Evolutionary conservation across 2,888 invertebrate species (phyloP).

Genomic region (Rotaria magnacalcarata): DNA sequence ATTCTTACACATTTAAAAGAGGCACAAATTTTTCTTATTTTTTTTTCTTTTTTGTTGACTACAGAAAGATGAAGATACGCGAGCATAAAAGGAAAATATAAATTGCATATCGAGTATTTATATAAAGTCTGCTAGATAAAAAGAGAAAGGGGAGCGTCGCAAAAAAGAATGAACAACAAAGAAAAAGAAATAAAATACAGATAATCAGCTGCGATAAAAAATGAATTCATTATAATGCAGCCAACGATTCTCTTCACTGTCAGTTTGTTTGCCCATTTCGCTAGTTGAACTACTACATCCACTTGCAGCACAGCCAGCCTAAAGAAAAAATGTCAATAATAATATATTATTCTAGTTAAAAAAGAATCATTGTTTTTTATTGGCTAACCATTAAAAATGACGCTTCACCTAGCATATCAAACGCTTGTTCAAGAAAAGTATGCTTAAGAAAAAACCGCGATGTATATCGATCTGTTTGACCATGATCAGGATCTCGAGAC

Average conservation of each 20-base stretch:
- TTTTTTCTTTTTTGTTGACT: not conserved
- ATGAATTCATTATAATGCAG: conserved; percentile 99
- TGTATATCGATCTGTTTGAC: conserved; percentile 80
- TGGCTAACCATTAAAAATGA: conserved; percentile 16
- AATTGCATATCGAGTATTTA: not conserved
- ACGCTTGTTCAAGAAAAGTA: conserved; percentile 76
- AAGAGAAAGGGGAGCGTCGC: not conserved
- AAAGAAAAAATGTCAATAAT: conserved; percentile 63
- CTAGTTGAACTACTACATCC: conserved; percentile 59
- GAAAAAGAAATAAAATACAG: not conserved
- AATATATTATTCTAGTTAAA: too few relatives aligned
- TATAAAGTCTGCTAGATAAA: not conserved
- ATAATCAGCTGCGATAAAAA: conserved; percentile 68
- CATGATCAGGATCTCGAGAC: conserved; percentile 93
- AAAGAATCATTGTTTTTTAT: too few relatives aligned
- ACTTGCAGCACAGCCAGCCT: conserved; percentile 61
- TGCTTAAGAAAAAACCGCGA: conserved; percentile 95
- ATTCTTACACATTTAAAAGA: too few relatives aligned
- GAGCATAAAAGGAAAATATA: not conserved
- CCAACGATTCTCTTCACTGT: conserved; percentile 97
- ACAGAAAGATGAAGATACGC: not conserved
- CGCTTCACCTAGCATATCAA: conserved; percentile 61
- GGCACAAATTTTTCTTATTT: not conserved
- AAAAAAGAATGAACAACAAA: not conserved
- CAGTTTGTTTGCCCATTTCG: conserved; percentile 64